phyloP scores from a whole-genome alignment of 2,888 invertebrate species.

The Antheraea assamensis region DNA sequence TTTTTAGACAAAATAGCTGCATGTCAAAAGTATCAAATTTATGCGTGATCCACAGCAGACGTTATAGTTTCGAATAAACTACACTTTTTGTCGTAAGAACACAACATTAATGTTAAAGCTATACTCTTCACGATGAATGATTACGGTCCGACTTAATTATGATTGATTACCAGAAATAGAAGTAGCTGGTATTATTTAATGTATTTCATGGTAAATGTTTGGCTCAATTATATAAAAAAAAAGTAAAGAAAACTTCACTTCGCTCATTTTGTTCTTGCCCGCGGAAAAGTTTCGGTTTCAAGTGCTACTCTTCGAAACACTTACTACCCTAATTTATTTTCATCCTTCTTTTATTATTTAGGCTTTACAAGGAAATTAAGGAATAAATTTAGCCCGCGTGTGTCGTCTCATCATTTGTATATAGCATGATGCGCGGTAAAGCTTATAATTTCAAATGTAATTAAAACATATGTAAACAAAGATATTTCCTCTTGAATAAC shows the following conservation, averaged over 20 bases:
- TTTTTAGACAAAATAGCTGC: not conserved
- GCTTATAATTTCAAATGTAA: not conserved
- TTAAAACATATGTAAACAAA: not conserved
- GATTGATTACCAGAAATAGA: not conserved
- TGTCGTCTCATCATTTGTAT: too few species aligned
- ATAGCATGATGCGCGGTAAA: not conserved
- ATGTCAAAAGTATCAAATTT: not conserved
- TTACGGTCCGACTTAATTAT: not conserved
- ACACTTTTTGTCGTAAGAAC: not conserved
- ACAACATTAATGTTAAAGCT: not conserved
- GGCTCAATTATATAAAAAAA: not conserved
- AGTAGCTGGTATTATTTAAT: not conserved
- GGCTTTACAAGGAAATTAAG: not conserved
- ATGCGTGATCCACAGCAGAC: not conserved
- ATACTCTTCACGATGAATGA: not conserved
- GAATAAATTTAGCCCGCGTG: too few species aligned
- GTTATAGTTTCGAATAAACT: not conserved
- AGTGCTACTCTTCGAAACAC: not conserved
- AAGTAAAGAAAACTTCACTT: not conserved
- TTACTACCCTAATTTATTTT: not conserved
- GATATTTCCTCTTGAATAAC: not conserved
- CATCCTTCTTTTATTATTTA: not conserved
- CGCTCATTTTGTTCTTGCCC: not conserved
- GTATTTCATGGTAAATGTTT: not conserved
- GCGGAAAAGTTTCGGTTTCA: not conserved